phyloP scores from a whole-genome alignment of 2,113 vertebrate species.

The Formicarius rufipectus region DNA sequence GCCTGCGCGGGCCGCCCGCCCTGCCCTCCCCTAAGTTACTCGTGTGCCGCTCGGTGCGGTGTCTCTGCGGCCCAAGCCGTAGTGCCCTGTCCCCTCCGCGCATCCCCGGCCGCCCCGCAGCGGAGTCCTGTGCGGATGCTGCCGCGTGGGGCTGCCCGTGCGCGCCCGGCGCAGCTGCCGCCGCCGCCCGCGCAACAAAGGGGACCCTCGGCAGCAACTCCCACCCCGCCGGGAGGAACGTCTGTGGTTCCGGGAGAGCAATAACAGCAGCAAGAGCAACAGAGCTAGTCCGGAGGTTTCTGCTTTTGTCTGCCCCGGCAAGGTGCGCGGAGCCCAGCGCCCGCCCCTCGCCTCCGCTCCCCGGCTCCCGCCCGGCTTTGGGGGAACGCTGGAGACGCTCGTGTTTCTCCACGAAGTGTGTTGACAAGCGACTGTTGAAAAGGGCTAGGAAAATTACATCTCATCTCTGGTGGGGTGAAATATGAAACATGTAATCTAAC shows the following conservation, averaged over 20 bases:
- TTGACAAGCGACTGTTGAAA: conserved; percentile 38
- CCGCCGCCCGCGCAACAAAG: background rate
- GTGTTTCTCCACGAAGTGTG: conserved; percentile 29
- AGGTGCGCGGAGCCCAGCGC: background rate
- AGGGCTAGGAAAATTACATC: conserved; percentile 52
- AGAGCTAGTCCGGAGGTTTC: background rate
- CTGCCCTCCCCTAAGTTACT: background rate
- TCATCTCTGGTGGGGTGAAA: conserved; percentile 36
- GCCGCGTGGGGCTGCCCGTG: background rate
- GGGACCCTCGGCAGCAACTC: background rate
- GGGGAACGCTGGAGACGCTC: background rate
- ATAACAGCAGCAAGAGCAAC: background rate
- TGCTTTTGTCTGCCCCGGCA: conserved; percentile 5
- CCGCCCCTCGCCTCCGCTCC: background rate
- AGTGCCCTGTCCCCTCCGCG: background rate
- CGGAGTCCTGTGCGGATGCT: background rate
- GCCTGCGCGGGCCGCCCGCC: background rate
- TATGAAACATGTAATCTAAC: conserved; percentile 62
- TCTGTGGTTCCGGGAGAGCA: background rate
- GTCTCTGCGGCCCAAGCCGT: too few species aligned
- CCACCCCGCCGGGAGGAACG: background rate
- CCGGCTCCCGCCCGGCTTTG: background rate
- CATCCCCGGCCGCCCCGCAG: background rate
- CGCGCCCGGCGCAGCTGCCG: background rate
- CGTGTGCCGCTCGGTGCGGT: background rate